Conservation (phyloP, 2,113 vertebrate genomes). For the Heterotilapia buettikoferi region DNA sequence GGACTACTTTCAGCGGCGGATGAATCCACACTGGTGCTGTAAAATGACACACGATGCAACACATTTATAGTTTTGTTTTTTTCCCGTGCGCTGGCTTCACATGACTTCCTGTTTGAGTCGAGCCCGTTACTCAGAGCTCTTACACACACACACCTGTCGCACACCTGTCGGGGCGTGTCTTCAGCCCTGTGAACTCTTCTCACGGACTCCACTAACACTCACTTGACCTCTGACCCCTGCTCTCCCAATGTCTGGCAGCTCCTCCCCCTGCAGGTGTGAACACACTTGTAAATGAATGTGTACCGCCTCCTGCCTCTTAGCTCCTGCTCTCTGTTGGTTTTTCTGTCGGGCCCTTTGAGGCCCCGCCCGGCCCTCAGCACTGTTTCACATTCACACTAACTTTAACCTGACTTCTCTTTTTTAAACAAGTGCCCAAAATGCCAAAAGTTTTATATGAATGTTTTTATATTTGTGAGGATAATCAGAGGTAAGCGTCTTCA, state of each 20-base stretch:
- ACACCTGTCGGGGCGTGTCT: neutral
- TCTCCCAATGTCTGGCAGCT: neutral
- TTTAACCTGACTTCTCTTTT: neutral
- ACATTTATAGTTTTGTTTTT: neutral
- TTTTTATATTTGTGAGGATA: neutral
- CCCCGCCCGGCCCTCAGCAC: neutral
- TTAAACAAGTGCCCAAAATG: neutral
- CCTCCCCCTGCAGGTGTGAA: neutral
- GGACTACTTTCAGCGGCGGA: neutral
- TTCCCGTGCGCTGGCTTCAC: neutral
- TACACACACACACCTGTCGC: neutral
- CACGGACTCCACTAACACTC: neutral
- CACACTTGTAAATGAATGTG: neutral
- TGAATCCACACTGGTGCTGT: neutral
- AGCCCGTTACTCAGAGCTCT: neutral
- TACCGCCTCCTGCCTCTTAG: neutral
- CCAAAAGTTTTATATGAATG: neutral
- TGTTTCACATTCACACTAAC: neutral
- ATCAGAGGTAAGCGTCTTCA: neutral
- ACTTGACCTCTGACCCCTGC: neutral
- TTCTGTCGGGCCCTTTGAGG: neutral
- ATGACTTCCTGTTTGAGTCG: neutral
- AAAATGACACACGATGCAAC: neutral
- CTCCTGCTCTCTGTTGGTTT: neutral
- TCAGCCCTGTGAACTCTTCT: neutral